phyloP scores from a whole-genome alignment of 2,797 vertebrate species.

The Anolis apletophallus region DNA sequence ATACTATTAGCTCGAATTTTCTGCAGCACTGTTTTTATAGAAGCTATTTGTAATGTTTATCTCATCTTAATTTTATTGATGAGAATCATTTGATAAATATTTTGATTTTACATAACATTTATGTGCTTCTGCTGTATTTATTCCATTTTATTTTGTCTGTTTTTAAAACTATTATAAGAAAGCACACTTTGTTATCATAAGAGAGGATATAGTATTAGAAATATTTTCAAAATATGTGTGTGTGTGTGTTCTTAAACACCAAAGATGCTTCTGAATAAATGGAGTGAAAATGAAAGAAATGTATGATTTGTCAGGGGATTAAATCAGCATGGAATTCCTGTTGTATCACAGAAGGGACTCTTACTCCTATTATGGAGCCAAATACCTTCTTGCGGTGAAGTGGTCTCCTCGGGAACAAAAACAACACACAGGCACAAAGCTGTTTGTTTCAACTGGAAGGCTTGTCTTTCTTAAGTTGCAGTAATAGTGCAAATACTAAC shows the following conservation, averaged over 20 bases:
- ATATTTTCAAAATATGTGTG: not conserved
- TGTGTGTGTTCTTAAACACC: not conserved
- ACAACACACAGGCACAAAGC: no score
- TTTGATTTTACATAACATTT: not conserved
- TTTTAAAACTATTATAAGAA: not conserved
- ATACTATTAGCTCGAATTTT: not conserved
- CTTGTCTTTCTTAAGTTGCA: no score
- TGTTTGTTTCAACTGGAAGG: no score
- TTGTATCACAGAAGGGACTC: no score
- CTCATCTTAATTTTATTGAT: not conserved
- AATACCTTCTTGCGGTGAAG: no score
- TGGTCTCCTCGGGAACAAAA: no score
- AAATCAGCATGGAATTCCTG: no score
- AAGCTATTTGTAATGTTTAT: not conserved
- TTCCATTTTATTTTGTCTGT: not conserved
- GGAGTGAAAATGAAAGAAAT: not conserved
- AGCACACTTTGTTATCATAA: not conserved
- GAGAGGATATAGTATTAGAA: not conserved
- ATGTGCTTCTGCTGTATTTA: not conserved
- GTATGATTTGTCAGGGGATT: not conserved
- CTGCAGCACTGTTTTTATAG: not conserved
- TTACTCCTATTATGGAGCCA: no score
- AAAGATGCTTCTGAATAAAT: not conserved
- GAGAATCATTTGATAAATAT: not conserved
- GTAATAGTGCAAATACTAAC: no score